Percentiles rank a stretch among this genome's conserved stretches.
Conservation (phyloP, 1,140 invertebrate genomes). For the Anastrepha ludens region DNA sequence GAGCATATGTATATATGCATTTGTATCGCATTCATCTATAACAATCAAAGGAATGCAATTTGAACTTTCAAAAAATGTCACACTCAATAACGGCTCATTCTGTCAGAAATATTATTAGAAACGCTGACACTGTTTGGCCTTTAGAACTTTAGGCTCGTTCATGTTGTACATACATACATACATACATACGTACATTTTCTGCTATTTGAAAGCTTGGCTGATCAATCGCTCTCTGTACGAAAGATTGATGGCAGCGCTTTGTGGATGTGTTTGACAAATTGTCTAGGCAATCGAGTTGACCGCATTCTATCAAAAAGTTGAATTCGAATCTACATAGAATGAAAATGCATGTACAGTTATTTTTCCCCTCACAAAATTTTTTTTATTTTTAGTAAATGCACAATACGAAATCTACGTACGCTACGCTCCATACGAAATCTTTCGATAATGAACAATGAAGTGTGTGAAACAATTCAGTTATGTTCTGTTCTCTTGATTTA, state of each 20-base stretch:
- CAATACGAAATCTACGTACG: no score
- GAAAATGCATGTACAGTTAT: background rate
- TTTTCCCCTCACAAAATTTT: background rate
- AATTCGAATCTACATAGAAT: background rate
- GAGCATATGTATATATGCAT: no score
- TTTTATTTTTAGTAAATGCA: background rate
- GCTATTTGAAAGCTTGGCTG: slow-evolving; percentile 20
- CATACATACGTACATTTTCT: background rate
- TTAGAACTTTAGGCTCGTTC: no score
- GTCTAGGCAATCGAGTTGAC: background rate
- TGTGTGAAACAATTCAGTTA: background rate
- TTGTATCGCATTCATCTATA: no score
- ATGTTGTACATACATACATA: no score
- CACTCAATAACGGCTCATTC: no score
- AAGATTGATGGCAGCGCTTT: slow-evolving; percentile 12
- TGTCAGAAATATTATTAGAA: no score
- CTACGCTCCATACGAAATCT: background rate
- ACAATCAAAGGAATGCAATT: no score
- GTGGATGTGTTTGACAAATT: background rate
- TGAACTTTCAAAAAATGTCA: no score
- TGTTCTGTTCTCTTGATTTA: background rate
- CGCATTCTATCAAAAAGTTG: slow-evolving; percentile 34
- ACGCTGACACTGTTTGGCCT: no score
- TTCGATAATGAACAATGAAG: background rate
- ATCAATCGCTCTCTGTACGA: background rate